Evolutionary conservation across 2,113 vertebrate genomes (phyloP).

Genomic region (Rhipidura dahli): DNA sequence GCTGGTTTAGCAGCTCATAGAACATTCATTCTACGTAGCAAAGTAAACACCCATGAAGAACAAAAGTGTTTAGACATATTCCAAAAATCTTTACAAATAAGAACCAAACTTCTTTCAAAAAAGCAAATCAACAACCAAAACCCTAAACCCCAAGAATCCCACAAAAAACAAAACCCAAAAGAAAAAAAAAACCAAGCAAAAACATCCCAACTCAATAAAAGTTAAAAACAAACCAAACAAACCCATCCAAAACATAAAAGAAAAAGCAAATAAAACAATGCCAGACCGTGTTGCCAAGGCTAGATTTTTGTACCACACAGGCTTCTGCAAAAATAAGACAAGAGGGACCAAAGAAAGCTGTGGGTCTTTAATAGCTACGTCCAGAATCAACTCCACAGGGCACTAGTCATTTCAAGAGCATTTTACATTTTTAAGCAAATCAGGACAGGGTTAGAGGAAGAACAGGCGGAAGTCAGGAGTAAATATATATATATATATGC

Average conservation of each 20-base stretch:
- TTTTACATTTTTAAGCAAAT: not conserved
- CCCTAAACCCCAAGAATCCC: not conserved
- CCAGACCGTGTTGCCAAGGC: not conserved
- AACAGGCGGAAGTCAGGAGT: not conserved
- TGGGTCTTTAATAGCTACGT: not conserved
- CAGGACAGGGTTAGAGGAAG: not conserved
- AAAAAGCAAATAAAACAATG: not conserved
- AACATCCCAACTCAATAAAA: not conserved
- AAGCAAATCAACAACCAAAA: not conserved
- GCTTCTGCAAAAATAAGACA: not conserved
- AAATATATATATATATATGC: fast-evolving
- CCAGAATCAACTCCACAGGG: not conserved
- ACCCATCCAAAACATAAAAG: not conserved
- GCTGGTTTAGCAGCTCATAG: not conserved
- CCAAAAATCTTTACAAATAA: not conserved
- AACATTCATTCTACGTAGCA: not conserved
- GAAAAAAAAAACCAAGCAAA: not conserved
- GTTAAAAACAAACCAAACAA: not conserved
- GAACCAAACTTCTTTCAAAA: not conserved
- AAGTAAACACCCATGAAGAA: not conserved
- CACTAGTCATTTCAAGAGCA: not conserved
- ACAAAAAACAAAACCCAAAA: not conserved
- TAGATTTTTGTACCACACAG: not conserved
- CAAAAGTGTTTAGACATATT: not conserved
- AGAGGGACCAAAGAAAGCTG: not conserved